Conservation (phyloP, 2,113 vertebrate genomes). For the Origma solitaria region DNA sequence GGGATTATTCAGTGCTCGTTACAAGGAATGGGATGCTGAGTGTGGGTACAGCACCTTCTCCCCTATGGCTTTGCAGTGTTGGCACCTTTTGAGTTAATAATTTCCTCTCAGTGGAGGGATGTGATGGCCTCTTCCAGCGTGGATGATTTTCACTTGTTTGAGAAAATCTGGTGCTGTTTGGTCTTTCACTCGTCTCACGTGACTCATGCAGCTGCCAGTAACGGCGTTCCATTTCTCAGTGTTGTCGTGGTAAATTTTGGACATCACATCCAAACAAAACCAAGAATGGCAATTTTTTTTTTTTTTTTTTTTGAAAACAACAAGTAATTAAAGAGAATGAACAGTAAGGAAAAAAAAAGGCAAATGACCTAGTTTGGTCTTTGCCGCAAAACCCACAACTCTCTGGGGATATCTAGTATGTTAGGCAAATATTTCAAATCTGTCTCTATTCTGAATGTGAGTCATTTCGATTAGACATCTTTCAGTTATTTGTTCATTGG, state of each 20-base stretch:
- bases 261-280: constrained; percentile 29
- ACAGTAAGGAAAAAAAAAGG: constrained; percentile 17
- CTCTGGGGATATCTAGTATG: constrained; percentile 58
- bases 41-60: not conserved
- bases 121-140: not conserved
- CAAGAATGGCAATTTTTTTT: constrained; percentile 26
- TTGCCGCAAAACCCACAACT: constrained; percentile 40
- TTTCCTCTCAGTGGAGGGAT: not conserved
- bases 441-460: constrained; percentile 55
- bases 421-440: constrained; percentile 55
- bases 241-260: constrained; percentile 58
- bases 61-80: not conserved
- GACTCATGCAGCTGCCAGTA: constrained; percentile 40
- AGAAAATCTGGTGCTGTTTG: constrained; percentile 40
- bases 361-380: constrained; percentile 66
- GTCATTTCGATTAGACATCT: constrained; percentile 44
- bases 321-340: constrained; percentile 41
- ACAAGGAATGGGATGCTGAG: not conserved
- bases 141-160: constrained; percentile 46
- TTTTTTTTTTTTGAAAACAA: not conserved
- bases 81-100: constrained; percentile 21
- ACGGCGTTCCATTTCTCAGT: constrained; percentile 29
- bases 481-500: constrained; percentile 53
- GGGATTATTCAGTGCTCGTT: rapidly evolving
- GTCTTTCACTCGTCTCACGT: not conserved